phyloP scores from a whole-genome alignment of 2,797 vertebrate genomes.

The Knipowitschia caucasica region DNA sequence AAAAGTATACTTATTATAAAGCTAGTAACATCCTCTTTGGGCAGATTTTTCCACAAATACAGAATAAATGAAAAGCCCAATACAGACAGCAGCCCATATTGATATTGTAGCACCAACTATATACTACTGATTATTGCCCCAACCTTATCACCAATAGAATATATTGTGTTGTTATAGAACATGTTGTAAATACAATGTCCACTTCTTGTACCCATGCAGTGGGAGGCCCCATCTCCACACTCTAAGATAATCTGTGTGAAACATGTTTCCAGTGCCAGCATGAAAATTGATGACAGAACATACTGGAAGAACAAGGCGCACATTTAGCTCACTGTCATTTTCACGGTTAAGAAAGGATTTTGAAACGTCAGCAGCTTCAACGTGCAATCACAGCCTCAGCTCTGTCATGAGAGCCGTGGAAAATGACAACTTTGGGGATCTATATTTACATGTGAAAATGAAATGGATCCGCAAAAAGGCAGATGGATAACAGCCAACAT shows the following conservation, averaged over 20 bases:
- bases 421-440: constrained; percentile 1
- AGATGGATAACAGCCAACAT: not conserved
- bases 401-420: constrained; percentile 7
- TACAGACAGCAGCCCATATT: too few species aligned
- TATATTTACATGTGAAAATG: constrained; percentile 1
- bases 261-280: constrained; percentile 12
- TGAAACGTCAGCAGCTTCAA: not conserved
- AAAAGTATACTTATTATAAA: too few species aligned
- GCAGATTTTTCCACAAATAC: too few species aligned
- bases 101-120: too few species aligned
- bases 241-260: not conserved
- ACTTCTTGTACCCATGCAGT: too few species aligned
- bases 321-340: constrained; percentile 1
- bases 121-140: too few species aligned
- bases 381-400: not conserved
- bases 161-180: too few species aligned
- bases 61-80: too few species aligned
- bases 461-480: not conserved
- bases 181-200: too few species aligned
- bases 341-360: not conserved
- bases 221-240: not conserved
- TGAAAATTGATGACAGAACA: not conserved
- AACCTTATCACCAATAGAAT: too few species aligned
- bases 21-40: too few species aligned
- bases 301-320: not conserved